Evolutionary conservation across 2,797 vertebrate genomes (phyloP), one percentile per base, ranked within the genome.

Genomic region (Craterocephalus amniculus): DNA sequence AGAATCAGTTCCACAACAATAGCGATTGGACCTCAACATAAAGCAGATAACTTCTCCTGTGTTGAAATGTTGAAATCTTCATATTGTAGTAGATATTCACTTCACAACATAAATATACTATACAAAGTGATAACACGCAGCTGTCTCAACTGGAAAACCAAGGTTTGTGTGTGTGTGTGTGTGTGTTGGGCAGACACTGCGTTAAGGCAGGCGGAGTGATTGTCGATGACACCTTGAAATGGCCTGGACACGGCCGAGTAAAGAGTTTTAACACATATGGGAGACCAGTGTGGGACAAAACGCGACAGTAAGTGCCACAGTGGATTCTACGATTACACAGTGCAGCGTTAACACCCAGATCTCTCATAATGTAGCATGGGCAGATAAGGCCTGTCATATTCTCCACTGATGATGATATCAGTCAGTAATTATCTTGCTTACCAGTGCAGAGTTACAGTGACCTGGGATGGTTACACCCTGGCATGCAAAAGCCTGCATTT

Each of bases 21-120:
- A 92, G 81, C 85, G 26, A 58, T 84, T 84, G 60, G 79, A 83
- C 79, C 86, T 83, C 68, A 81, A 89, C 77, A 77, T 67, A 85
- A 88, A 88, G 86, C 73, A 49, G 78, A 90, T 58, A 88, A 75
- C 62, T 70, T 60, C 58, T 71, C 57, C 20, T 4, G 74, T 61
- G 74, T 83, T 78, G 77, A 86, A 88, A 83, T 83, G 78, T 81
- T n/a, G 43, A 48, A 48, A 73, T 81, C 72, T 81, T 90, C 67
- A 75, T 76, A 75, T 86, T 80, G 84, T 81, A 76, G 86, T 80
- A 83, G 86, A 85, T 89, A 80, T 84, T 89, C 83, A 91, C 88
- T 83, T 92, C 86, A 92, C 90, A 90, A 92, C 92, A 93, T 93
- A 92, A 91, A 92, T 90, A 91, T 78, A 83, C 89, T 92, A 83